Evolutionary conservation across 1,140 invertebrate genomes (phyloP), one percentile per base, ranked within the genome.

Genomic region (Magallana ariakensis): DNA sequence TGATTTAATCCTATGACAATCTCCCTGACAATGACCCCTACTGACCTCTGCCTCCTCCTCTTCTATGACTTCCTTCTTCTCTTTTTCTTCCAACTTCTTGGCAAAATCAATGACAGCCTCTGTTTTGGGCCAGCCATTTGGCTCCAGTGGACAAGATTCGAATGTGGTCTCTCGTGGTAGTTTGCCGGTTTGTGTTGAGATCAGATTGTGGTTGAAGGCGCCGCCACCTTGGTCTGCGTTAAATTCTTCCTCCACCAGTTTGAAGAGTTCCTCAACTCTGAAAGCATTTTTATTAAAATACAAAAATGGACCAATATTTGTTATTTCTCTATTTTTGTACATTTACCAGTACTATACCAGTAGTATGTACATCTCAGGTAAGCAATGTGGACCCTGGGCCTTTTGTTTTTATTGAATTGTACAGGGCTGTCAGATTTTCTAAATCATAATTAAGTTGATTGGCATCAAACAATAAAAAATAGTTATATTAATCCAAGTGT

Each of bases 221-320:
- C 26, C 58, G 82, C 26, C 15, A 10, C 53, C 22, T n/a, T 84
- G 82, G 57, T 84, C 82, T 19, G 82, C 82, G 7, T 22, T 57
- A 8, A 84, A 15, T 60, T 84, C 82, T 22, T 84, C 82, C 56
- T 84, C 82, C 8, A 84, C 82, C 56, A 84, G 22, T 58, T 84
- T 84, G 46, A 60, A 84, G 22, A 84, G 55, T 26, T 84, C 82
- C n/a, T 84, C 82, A n/a, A 84, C 82, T 26, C 82, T 84, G 55
- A 19, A 16, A 84, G 16, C 4, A 8, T 62, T 16, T 62, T 46
- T 46, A 4, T 46, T 46, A 2, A 46, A 46, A 46, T 46, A 46
- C 5, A 5, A 46, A 46, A 46, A 46, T 46, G 2, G 33, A 46
- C 3, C 33, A 46, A 46, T 46, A 46, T 46, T 46, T 46, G 33